Evolutionary conservation across 1,140 invertebrate genomes (phyloP), one percentile per base, ranked within the genome.

Genomic region (Heliconius hermathena): DNA sequence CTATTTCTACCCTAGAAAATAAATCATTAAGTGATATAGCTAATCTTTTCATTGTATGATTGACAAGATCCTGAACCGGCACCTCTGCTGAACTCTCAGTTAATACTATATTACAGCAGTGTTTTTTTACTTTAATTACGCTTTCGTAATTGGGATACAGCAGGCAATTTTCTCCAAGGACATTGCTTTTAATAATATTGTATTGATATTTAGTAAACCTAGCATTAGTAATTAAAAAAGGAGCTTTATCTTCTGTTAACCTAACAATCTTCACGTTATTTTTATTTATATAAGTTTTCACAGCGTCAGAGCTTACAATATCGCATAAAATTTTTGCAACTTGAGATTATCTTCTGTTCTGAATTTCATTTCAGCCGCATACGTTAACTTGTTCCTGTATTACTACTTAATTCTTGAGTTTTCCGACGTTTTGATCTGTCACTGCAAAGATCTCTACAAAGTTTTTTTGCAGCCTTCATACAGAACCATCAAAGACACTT

Each of bases 161-260:
- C n/a, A 8, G 54, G 22, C 54, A 57, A 57, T 57, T 57, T 57
- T 22, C n/a, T 22, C 22, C 54, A 57, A 57, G 54, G n/a, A n/a
- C 54, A 57, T 57, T 57, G n/a, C n/a, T 22, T 57, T 8, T 57
- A 20, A 57, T 57, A 57, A 8, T 71, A 71, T 71, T 71, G 29
- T 71, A 71, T 71, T 36, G 70, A 71, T 71, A 71, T 71, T 36
- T 71, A 71, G 70, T 71, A 20, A 71, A 29, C 70, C 70, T 71
- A 71, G 70, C 70, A 36, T 71, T 71, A 71, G 29, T 71, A 71
- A 71, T 26, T 72, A 72, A 72, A 16, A 36, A 72, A 72, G 41
- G 71, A 72, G 36, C 71, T 72, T 33, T 36, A 1, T 72, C 71
- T 72, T 41, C 71, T 41, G 71, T 72, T 41, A 72, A 33, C 36